A percentile compares a stretch with the other conserved stretches of the same genome.
Evolutionary conservation across 2,888 invertebrate genomes (phyloP).

Genomic region (Epirrhoe tristata): DNA sequence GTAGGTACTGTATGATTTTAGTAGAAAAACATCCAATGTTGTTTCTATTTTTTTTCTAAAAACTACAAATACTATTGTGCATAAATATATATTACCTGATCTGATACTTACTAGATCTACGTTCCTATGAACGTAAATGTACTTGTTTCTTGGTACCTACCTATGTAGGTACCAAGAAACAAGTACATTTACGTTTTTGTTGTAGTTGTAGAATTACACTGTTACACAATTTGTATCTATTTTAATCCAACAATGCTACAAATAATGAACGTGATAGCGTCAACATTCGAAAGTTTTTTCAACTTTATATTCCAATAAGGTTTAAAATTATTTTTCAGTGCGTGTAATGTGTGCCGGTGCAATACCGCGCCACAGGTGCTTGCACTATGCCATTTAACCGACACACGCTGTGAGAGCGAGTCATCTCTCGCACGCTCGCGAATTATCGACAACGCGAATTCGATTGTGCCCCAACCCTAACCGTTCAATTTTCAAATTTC

Average conservation of each 20-base stretch:
- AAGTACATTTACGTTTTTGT: too few species aligned
- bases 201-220: too few species aligned
- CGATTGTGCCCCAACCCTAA: conserved; percentile 29
- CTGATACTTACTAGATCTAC: too few species aligned
- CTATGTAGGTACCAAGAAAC: too few species aligned
- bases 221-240: not conserved
- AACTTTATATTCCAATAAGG: conserved; percentile 26
- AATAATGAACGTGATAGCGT: not conserved
- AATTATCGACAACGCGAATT: conserved; percentile 43
- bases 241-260: not conserved
- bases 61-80: too few species aligned
- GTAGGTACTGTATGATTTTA: too few species aligned
- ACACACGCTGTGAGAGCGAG: conserved; percentile 74
- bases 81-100: too few species aligned
- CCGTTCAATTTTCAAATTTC: conserved; percentile 42
- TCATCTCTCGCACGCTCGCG: conserved; percentile 63
- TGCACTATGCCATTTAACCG: conserved; percentile 72
- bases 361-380: conserved; percentile 69
- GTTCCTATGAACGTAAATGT: too few species aligned
- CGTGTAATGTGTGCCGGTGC: conserved; percentile 54
- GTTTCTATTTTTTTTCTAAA: too few species aligned
- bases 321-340: conserved; percentile 35
- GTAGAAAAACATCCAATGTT: too few species aligned
- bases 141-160: too few species aligned
- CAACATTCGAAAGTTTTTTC: conserved; percentile 25